Base-by-base conservation (phyloP, 1,140 invertebrate species). In the Arctopsyche grandis region DNA sequence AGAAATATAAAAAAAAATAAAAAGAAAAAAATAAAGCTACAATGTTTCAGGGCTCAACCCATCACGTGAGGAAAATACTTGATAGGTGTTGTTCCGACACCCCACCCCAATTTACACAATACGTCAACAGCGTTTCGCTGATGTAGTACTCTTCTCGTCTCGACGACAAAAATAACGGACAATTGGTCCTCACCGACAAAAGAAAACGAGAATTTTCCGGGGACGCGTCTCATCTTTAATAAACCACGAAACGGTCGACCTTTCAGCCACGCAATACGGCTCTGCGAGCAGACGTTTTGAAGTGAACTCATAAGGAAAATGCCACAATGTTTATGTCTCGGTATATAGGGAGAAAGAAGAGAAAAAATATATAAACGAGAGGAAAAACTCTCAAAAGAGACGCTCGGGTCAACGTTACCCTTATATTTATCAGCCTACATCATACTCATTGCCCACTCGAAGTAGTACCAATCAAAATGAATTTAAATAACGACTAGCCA, bases 221-320 rank as follows among this genome's bases (percentile, higher is more conserved):
- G 22, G 63, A 12, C 63, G 63, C 19, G 63, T 24, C 63, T 66
- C 63, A 66, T 66, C 63, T 66, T 66, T 66, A 66, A 66, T 66
- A 66, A 66, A 66, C 63, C 63, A 66, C 22, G 63, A 66, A 66
- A 66, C 63, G 21, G 63, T 66, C 63, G 63, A 66, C 63, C 63
- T 66, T 66, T 66, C 63, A 22, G 58, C 58, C 58, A 66, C 63
- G 63, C 19, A 66, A 66, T 22, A 19, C 21, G 63, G 29, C 29
- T 7, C 29, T 38, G 7, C 29, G 29, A 38, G 29, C 29, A 38
- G 29, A 26, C 22, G 21, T 66, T 66, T 66, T 66, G 63, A 66
- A 66, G 63, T 66, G 63, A 66, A 66, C 63, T 66, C 63, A 66
- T 66, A 22, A 66, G 24, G 63, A 66, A 66, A 66, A 66, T 66